phyloP scores from a whole-genome alignment of 2,113 vertebrate species.

The Rhinogobius similis region DNA sequence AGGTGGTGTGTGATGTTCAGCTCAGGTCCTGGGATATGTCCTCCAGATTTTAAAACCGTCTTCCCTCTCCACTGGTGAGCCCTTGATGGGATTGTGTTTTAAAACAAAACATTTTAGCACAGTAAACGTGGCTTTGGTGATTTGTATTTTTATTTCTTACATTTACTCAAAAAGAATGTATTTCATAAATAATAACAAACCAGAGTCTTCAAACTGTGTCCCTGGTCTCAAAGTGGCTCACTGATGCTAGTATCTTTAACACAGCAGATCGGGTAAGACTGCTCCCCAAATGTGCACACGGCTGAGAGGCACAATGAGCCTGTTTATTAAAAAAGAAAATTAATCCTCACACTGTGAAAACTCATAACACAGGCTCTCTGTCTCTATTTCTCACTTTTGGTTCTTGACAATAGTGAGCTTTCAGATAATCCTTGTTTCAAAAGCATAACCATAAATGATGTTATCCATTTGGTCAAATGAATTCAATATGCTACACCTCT shows the following conservation, averaged over 20 bases:
- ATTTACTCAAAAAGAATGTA: no score
- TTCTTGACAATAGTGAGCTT: not conserved
- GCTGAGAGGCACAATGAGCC: slow-evolving; percentile 2
- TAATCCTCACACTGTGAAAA: slow-evolving; percentile 3
- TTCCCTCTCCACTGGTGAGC: no score
- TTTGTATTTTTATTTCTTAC: no score
- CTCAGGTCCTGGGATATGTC: no score
- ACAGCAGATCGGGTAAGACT: not conserved
- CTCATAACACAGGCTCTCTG: not conserved
- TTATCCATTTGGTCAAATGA: not conserved
- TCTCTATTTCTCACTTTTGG: not conserved
- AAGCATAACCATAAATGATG: not conserved
- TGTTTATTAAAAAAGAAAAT: slow-evolving; percentile 11
- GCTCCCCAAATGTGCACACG: not conserved
- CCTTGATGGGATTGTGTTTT: no score
- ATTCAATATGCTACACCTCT: not conserved
- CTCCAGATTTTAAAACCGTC: no score
- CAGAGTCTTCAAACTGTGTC: not conserved
- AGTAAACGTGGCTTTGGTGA: no score
- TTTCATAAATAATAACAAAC: not conserved
- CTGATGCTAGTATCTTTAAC: slow-evolving; percentile 34
- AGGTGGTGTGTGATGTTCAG: no score
- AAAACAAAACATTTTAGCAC: no score
- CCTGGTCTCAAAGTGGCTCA: slow-evolving; percentile 30
- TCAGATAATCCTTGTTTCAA: not conserved